These are phyloP conservation scores for Xestia ashworthii DNA, from an alignment of 2,888 invertebrate genomes.

Conservation along the genomic window DNA sequence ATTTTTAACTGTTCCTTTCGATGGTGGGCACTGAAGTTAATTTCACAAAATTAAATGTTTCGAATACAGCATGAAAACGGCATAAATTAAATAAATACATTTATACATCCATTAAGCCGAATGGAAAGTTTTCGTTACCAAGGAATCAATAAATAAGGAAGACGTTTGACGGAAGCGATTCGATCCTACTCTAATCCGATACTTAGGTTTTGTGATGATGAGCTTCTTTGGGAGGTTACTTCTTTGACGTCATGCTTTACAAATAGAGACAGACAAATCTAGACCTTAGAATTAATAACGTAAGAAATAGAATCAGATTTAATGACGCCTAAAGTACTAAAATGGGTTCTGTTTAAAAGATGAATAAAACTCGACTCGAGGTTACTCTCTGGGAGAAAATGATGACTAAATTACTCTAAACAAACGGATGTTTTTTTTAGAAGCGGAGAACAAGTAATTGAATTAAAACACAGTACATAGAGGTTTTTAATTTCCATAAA, in stretches of 20 bases:
- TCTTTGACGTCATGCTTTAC: slow-evolving; percentile 21
- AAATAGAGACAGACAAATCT: not conserved
- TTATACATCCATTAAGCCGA: slow-evolving; percentile 49
- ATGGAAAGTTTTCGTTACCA: slow-evolving; percentile 67
- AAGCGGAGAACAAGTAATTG: not conserved
- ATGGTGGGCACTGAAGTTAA: not conserved
- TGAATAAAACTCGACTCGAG: not conserved
- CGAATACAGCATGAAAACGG: slow-evolving; percentile 48
- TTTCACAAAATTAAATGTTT: not conserved
- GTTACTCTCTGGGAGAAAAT: not conserved
- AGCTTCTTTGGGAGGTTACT: slow-evolving; percentile 7
- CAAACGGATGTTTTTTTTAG: not conserved
- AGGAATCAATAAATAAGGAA: slow-evolving; percentile 68
- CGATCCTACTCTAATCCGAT: slow-evolving; percentile 31
- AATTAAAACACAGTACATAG: not conserved
- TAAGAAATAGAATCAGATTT: not conserved
- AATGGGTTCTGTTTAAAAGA: not conserved
- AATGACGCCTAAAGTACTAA: not conserved
- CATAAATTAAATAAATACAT: slow-evolving; percentile 64
- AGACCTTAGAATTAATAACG: not conserved
- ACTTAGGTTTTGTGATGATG: slow-evolving; percentile 31
- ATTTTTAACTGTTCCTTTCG: not conserved
- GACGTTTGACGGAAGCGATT: slow-evolving; percentile 67
- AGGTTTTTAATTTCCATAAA: not conserved
- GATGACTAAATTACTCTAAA: not conserved